Conservation (phyloP, 2,113 vertebrate genomes). For the Callospermophilus lateralis region DNA sequence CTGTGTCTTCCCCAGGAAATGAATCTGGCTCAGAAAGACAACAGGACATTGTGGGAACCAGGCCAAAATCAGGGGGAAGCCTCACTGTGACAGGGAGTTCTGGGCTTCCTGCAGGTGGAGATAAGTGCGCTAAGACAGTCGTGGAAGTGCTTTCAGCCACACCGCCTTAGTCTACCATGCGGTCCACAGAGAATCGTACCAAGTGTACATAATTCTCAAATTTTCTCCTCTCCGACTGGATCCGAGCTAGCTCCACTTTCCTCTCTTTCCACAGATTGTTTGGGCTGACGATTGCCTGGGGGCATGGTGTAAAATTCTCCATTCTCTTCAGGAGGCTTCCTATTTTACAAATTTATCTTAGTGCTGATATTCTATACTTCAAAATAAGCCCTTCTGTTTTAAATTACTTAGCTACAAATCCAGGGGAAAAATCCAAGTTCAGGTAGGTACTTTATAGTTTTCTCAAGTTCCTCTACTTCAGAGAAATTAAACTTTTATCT, state of each 20-base stretch:
- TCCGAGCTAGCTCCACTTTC: background rate
- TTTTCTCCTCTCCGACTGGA: background rate
- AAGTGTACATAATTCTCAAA: background rate
- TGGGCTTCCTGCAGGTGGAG: no score
- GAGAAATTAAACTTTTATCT: slow-evolving; percentile 72
- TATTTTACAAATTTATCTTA: background rate
- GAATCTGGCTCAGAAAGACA: background rate
- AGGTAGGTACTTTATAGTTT: slow-evolving; percentile 23
- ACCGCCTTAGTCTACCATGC: background rate
- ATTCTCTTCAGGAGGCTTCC: slow-evolving; percentile 15
- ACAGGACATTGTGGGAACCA: background rate
- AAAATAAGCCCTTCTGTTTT: slow-evolving; percentile 62
- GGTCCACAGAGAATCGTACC: background rate
- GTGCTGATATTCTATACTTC: slow-evolving; percentile 10
- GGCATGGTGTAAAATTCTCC: slow-evolving; percentile 20
- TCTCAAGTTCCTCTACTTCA: slow-evolving; percentile 69
- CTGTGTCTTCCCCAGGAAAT: background rate
- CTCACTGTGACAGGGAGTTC: no score
- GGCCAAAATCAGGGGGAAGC: no score
- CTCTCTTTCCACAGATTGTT: background rate
- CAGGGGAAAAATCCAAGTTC: background rate
- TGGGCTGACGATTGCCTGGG: background rate
- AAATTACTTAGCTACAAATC: slow-evolving; percentile 65
- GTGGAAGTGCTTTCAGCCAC: background rate
- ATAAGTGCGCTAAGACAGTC: background rate